A percentile compares a stretch with the other conserved stretches of the same genome.
phyloP scores from a whole-genome alignment of 2,888 invertebrate species.

The Stenurella melanura region DNA sequence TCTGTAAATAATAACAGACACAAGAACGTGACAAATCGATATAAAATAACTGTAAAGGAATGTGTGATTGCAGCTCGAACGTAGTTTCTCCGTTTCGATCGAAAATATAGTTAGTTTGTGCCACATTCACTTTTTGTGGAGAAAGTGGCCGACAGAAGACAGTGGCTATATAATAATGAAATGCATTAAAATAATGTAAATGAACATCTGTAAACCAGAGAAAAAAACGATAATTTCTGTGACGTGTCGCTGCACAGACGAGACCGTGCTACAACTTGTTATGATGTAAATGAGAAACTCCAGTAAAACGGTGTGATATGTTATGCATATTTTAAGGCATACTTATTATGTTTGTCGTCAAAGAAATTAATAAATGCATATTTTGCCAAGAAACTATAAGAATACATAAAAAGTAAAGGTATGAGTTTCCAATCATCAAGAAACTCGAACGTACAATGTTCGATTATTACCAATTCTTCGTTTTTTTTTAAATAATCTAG shows the following conservation, averaged over 20 bases:
- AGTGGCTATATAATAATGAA: constrained; percentile 10
- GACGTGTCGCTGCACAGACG: neutral
- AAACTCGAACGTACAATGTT: no score
- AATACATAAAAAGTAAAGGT: no score
- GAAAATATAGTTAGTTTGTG: neutral
- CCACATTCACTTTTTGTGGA: constrained; percentile 44
- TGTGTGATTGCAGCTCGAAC: neutral
- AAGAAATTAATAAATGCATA: no score
- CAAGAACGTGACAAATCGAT: neutral
- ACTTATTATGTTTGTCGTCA: no score
- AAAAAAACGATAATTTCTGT: constrained; percentile 2
- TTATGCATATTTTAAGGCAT: neutral
- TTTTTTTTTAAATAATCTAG: no score
- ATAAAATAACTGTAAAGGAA: neutral
- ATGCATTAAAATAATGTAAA: constrained; percentile 1
- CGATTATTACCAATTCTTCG: no score
- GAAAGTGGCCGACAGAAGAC: constrained; percentile 37
- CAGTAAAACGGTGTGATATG: neutral
- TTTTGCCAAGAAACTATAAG: no score
- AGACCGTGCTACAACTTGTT: neutral
- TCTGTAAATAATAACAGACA: neutral
- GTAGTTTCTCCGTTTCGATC: neutral
- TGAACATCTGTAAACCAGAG: constrained; percentile 1
- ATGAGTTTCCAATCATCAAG: no score
- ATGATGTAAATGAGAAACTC: neutral